Evolutionary conservation across 2,113 vertebrate species (phyloP), one percentile per base, ranked within the genome.

Genomic region (Megaleporinus macrocephalus): DNA sequence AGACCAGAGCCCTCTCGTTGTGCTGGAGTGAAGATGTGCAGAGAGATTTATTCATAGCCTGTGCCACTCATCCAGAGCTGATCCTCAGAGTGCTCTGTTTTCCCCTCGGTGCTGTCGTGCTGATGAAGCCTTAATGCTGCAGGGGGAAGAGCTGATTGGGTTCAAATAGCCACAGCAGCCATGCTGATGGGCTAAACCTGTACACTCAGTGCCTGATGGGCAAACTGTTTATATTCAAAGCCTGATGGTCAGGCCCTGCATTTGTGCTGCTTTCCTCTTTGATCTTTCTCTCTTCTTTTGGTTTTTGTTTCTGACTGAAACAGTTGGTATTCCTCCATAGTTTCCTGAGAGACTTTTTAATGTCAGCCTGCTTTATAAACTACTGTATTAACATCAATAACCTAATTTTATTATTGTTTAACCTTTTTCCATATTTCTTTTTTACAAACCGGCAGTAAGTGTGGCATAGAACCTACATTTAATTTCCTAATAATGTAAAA

Each of bases 131-230:
- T 33, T 68, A 33, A 68, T 16, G 65, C 29, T 18, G 13, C 33
- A 6, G 0, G 63, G 75, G 75, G 16, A n/a, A 18, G 20, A 53
- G 81, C 81, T 86, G 87, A 89, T 88, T 85, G 86, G 83, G 88
- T 87, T 89, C 83, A 80, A 80, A 75, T 53, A 84, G 71, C 62
- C 55, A 30, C 13, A 14, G 3, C 53, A 78, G 65, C 47, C 63
- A 80, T 68, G 74, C 79, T 69, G 82, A 86, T 71, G 4, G 61
- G 66, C 29, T 73, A 76, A 55, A 55, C 53, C 20, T 55, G 18
- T 55, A 55, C 53, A 55, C 53, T 55, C 53, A 55, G 5, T 22
- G 53, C 53, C 53, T 55, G 53, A 6, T 22, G 53, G 53, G 53
- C 53, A 22, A 7, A 5, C 53, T 55, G 53, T 20, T 1, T 12